Percentiles rank a stretch among this genome's conserved stretches.
phyloP scores from a whole-genome alignment of 1,140 invertebrate species.

The Chironomus tepperi region DNA sequence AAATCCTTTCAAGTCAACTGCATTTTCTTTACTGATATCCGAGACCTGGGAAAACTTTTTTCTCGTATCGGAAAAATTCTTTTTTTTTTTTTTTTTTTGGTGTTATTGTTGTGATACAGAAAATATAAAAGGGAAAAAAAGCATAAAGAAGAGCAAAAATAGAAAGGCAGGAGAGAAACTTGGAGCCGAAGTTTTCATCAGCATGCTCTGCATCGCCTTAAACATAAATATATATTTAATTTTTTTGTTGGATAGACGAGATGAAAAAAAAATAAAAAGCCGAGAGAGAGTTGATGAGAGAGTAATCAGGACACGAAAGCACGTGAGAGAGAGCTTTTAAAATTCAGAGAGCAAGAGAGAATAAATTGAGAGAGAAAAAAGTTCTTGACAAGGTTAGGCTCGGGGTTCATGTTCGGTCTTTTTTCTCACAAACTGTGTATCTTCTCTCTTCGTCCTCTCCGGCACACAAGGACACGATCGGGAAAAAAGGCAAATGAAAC shows the following conservation, averaged over 20 bases:
- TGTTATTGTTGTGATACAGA: constrained; percentile 15
- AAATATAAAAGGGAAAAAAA: constrained; percentile 19
- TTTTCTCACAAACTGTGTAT: neutral
- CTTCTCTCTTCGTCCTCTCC: neutral
- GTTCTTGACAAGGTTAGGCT: no score
- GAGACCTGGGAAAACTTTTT: constrained; percentile 23
- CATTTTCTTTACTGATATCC: constrained; percentile 20
- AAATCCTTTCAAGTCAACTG: neutral
- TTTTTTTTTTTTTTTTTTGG: no score
- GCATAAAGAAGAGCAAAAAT: neutral
- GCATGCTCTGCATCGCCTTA: neutral
- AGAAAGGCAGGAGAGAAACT: neutral
- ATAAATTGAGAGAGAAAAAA: no score
- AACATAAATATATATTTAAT: neutral
- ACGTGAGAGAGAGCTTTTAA: neutral
- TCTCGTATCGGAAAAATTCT: constrained; percentile 1
- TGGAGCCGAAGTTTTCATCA: neutral
- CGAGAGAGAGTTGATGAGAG: neutral
- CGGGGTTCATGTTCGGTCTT: no score
- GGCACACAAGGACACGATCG: neutral
- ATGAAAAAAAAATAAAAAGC: neutral
- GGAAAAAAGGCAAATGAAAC: neutral
- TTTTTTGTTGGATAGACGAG: neutral
- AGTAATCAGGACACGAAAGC: neutral
- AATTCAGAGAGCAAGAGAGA: neutral